Conservation (phyloP, 2,113 vertebrate species). For the Corythaixoides concolor region DNA sequence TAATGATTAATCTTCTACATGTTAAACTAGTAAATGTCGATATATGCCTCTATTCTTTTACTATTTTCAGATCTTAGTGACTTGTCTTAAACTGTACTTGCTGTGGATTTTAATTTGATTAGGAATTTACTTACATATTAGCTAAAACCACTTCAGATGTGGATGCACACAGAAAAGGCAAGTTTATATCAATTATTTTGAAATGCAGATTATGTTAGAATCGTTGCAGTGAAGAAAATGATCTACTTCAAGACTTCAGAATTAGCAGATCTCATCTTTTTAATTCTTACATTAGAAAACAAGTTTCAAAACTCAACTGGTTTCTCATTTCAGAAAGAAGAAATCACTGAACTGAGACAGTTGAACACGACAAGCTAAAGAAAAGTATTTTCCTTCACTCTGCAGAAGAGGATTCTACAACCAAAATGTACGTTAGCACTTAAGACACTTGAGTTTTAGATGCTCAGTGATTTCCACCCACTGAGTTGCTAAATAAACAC, state of each 20-base stretch:
- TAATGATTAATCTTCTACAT: neutral
- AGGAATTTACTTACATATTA: neutral
- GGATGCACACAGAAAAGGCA: neutral
- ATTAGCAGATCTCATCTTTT: neutral
- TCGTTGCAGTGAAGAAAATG: neutral
- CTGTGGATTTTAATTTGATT: neutral
- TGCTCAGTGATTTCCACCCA: neutral
- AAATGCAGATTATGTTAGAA: neutral
- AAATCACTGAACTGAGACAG: neutral
- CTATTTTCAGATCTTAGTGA: neutral
- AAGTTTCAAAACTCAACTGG: neutral
- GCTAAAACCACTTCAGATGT: neutral
- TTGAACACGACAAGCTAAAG: neutral
- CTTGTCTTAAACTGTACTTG: neutral
- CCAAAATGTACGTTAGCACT: neutral
- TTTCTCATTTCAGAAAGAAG: neutral
- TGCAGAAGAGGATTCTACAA: neutral
- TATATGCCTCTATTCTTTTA: neutral
- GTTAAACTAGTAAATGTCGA: neutral
- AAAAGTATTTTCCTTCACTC: neutral
- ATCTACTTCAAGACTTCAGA: neutral
- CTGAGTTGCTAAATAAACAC: neutral
- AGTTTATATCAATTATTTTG: neutral
- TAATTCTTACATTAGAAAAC: neutral
- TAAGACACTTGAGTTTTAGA: neutral